Percentiles rank a stretch among this genome's conserved stretches.
Evolutionary conservation across 2,888 invertebrate genomes (phyloP).

Genomic region (Macaria liturata): DNA sequence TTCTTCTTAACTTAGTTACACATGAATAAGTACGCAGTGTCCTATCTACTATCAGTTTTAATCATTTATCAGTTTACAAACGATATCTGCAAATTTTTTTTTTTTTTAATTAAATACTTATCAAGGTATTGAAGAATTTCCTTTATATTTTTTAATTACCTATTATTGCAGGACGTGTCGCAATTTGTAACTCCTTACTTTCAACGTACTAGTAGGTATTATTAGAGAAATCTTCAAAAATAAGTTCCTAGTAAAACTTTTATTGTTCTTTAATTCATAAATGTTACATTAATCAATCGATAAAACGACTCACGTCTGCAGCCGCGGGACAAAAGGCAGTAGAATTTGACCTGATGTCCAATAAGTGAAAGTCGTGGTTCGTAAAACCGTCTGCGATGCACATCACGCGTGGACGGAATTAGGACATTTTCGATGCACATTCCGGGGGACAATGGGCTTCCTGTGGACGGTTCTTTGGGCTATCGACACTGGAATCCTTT

Average conservation of each 20-base stretch:
- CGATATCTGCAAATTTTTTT: too few species aligned
- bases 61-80: too few species aligned
- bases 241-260: too few species aligned
- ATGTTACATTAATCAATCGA: too few species aligned
- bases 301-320: slow-evolving; percentile 38
- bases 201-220: too few species aligned
- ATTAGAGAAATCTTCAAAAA: too few species aligned
- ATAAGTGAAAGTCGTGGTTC: slow-evolving; percentile 51
- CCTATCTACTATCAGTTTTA: too few species aligned
- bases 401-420: slow-evolving; percentile 43
- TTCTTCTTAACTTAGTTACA: slow-evolving; percentile 28
- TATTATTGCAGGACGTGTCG: too few species aligned
- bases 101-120: too few species aligned
- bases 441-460: slow-evolving; percentile 46
- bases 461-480: slow-evolving; percentile 35
- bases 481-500: not conserved
- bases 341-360: slow-evolving; percentile 40
- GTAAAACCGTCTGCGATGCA: slow-evolving; percentile 48
- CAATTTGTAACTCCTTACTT: too few species aligned
- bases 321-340: slow-evolving; percentile 30
- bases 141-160: too few species aligned
- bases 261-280: not conserved
- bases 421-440: slow-evolving; percentile 46
- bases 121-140: too few species aligned
- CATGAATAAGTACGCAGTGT: not conserved